phyloP scores from a whole-genome alignment of 23 tunicate species.

The Trididemnum clinides region DNA sequence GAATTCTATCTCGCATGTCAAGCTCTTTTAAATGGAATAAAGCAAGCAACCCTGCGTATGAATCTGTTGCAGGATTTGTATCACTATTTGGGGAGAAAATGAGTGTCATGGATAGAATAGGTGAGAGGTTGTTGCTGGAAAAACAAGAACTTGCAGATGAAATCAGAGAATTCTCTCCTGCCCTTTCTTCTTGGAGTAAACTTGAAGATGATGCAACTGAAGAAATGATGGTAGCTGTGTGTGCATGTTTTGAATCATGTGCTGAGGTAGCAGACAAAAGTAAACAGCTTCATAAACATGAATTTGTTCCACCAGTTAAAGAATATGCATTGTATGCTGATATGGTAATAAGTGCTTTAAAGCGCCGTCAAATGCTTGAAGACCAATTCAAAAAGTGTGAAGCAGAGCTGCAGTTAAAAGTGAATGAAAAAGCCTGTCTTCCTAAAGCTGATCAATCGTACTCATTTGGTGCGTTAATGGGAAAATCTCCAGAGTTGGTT shows the following conservation, averaged over 20 bases:
- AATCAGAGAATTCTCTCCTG: constrained; percentile 51
- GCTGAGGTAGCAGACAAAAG: constrained; percentile 58
- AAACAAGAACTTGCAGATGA: constrained; percentile 61
- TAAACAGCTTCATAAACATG: constrained; percentile 31
- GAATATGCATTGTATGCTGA: constrained; percentile 83
- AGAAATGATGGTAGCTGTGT: constrained; percentile 55
- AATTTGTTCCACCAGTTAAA: constrained; percentile 73
- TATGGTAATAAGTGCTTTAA: constrained; percentile 65
- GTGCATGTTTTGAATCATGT: constrained; percentile 61
- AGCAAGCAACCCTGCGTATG: constrained; percentile 68
- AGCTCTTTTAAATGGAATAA: constrained; percentile 55
- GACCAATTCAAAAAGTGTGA: constrained; percentile 32
- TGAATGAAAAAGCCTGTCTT: constrained; percentile 64
- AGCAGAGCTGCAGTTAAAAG: constrained; percentile 59
- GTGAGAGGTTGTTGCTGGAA: constrained; percentile 64
- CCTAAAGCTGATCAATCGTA: constrained; percentile 81
- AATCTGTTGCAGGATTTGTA: constrained; percentile 29
- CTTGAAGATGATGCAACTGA: constrained; percentile 61
- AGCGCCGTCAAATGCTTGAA: constrained; percentile 62
- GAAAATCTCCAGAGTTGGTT: constrained; percentile 67
- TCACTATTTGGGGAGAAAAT: constrained; percentile 72
- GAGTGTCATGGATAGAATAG: constrained; percentile 70
- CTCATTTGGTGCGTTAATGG: constrained; percentile 84
- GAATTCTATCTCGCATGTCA: constrained; percentile 66
- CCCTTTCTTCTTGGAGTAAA: constrained; percentile 67